Base-by-base conservation (phyloP, 92 coral and sea anemone species). In the Epizoanthus rinbou region DNA sequence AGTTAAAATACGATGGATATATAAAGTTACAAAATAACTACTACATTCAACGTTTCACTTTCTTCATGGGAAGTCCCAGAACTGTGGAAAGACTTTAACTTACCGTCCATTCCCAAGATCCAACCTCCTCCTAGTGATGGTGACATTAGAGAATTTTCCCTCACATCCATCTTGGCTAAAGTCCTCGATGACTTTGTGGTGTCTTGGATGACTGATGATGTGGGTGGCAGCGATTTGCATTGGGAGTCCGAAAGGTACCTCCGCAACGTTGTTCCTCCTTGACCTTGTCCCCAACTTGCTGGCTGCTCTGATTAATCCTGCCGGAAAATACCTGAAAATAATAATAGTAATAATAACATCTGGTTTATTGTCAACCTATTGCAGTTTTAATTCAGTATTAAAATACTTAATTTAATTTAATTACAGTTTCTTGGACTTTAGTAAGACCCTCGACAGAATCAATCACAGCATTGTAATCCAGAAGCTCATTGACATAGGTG, bases 131-230 rank as follows among this genome's bases (percentile, higher is more conserved):
- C 25, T 58, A 62, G 67, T 17, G 84, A 81, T 6, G 50, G 73
- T 25, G 23, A 22, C 7, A 75, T 53, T 6, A 75, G 80, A 43
- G 19, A 43, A 4, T 69, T 37, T 3, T 66, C 58, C 64, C 43
- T 80, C 41, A 66, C 75, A 23, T 0, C 85, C 16, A 66, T 80
- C 24, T 35, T 80, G n/a, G 37, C 75, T 1, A 80, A 80, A 80
- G 57, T 80, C 14, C 75, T 80, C 19, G 85, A 67, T 14, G 85
- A 80, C 41, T 80, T 80, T 66, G 75, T 80, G 33, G 85, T 80
- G 4, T 81, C 39, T 9, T 81, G 65, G 85, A 81, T 81, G 85
- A 81, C 67, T 22, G 85, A 81, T 31, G 85, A 81, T 14, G 43
- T 81, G 45, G 15, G 74, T 45, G 67, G 50, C n/a, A 33, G 23